Evolutionary conservation across 1,140 invertebrate genomes (phyloP), one percentile per base, ranked within the genome.

Genomic region (Phymorhynchus buccinoides): DNA sequence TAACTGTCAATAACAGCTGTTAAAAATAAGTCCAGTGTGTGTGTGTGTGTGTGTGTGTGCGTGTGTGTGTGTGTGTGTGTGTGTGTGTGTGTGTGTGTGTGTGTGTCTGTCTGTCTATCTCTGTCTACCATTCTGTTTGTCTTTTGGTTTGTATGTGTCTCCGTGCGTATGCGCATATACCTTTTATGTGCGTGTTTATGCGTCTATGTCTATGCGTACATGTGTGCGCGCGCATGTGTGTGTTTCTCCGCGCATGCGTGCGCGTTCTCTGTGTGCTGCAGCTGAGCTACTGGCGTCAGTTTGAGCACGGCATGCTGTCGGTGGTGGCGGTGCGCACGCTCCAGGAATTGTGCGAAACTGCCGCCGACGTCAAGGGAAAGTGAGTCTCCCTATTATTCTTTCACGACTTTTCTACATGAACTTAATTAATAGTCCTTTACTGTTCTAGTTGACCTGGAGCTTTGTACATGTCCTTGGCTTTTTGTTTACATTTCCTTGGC

Each of bases 231-330:
- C 41, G 18, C 16, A 27, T 22, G 18, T 22, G 18, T 27, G 27
- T 27, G 56, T 62, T 3, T 62, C 7, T 62, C 7, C 27, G 56
- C n/a, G 56, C n/a, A 27, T 62, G 52, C 39, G 4, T 83, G 48
- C 68, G 48, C 68, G n/a, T 73, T n/a, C 32, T 75, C 30, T 68
- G 62, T 81, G 56, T 83, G 18, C 83, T 80, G 37, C 66, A 93
- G 92, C 89, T 92, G 85, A 92, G 91, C 85, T 93, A 92, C 80
- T 93, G 92, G 92, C 87, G 90, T 48, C 92, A 93, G 88, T 93
- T 92, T 89, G 92, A 93, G 83, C 89, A 93, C 48, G 93, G 93
- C 7, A 90, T 93, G 87, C 80, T 93, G 85, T 90, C 90, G n/a
- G 80, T 89, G 32, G 91, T 92, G 42, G 92, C 91, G 22, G 90